These are phyloP conservation scores for Myodes glareolus DNA, from an alignment of 2,113 vertebrate genomes.

Conservation along the genomic window DNA sequence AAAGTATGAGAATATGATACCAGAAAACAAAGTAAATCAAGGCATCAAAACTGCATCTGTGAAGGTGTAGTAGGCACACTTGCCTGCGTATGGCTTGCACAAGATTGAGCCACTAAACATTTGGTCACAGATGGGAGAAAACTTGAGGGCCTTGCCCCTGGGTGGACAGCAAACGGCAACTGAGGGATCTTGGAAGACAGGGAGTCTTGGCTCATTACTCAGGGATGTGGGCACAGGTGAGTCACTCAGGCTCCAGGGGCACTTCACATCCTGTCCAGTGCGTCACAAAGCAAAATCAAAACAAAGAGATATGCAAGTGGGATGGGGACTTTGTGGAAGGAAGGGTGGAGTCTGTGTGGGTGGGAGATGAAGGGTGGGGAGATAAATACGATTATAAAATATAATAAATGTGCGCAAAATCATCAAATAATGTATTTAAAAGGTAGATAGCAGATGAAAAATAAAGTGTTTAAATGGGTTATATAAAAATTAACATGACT, in stretches of 20 bases:
- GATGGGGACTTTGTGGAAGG: neutral
- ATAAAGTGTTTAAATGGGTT: neutral
- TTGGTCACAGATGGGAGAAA: neutral
- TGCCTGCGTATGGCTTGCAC: too few relatives aligned
- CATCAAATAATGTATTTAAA: neutral
- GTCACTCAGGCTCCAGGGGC: too few relatives aligned
- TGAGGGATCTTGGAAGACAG: neutral
- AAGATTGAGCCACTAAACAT: neutral
- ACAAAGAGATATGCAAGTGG: neutral
- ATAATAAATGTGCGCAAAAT: neutral
- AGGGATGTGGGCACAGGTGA: neutral
- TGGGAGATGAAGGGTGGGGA: neutral
- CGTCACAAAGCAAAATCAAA: neutral
- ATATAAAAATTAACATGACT: neutral
- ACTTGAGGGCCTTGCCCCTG: neutral
- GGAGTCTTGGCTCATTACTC: too few relatives aligned
- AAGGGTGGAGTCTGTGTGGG: neutral
- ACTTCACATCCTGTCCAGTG: neutral
- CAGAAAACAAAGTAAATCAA: neutral
- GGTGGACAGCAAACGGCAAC: neutral
- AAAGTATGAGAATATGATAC: neutral
- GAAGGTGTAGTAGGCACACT: too few relatives aligned
- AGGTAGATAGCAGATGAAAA: neutral
- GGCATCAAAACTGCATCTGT: neutral
- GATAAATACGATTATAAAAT: too few relatives aligned